Percentiles rank a stretch among this genome's conserved stretches.
Evolutionary conservation across 1,140 invertebrate genomes (phyloP).

Genomic region (Bombus superbus): DNA sequence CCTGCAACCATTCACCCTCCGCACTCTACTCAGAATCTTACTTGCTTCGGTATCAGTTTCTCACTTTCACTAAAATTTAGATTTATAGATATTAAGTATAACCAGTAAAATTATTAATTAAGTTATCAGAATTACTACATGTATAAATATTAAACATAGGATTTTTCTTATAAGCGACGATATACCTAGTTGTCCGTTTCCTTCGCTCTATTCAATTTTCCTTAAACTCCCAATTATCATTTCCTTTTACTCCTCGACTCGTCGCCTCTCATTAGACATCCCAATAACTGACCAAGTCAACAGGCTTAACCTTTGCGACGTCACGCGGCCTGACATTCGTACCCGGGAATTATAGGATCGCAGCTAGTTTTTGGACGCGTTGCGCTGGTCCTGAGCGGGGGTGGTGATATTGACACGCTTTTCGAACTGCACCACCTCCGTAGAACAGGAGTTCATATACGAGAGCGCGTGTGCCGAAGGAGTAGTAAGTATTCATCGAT

Average conservation of each 20-base stretch:
- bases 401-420: conserved; percentile 75
- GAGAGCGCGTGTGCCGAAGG: not conserved
- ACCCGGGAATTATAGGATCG: conserved; percentile 74
- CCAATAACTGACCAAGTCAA: conserved; percentile 67
- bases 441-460: conserved; percentile 74
- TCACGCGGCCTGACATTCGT: conserved; percentile 76
- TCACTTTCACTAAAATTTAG: not conserved
- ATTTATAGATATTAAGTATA: not conserved
- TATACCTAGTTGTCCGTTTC: not conserved
- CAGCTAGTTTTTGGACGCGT: conserved; percentile 38
- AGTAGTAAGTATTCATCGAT: not conserved
- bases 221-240: not conserved
- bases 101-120: not conserved
- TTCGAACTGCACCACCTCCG: conserved; percentile 73
- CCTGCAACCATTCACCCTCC: too few species aligned
- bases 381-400: conserved; percentile 61
- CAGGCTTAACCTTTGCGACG: conserved; percentile 79
- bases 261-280: not conserved
- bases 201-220: not conserved
- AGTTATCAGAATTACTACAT: not conserved
- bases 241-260: too few species aligned
- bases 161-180: not conserved
- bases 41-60: not conserved
- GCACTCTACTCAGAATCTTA: not conserved
- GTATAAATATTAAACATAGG: not conserved